phyloP scores from a whole-genome alignment of 2,113 vertebrate genomes.

The Cervus canadensis region DNA sequence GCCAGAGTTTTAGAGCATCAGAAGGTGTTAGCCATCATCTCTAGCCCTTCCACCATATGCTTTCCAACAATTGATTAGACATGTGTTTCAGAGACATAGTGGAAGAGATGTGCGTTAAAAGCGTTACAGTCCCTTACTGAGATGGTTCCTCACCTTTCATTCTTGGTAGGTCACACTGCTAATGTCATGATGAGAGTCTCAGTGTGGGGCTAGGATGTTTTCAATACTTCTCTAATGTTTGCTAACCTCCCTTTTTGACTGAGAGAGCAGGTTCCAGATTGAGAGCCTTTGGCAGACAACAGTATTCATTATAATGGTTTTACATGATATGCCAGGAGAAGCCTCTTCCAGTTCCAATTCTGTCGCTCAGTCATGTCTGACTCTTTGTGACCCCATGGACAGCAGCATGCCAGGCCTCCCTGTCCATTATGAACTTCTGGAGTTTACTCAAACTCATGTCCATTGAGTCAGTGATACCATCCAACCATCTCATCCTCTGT shows the following conservation, averaged over 20 bases:
- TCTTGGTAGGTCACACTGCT: background rate
- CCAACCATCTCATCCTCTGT: background rate
- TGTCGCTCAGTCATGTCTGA: fast-evolving
- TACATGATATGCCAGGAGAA: background rate
- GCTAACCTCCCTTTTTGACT: background rate
- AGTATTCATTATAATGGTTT: background rate
- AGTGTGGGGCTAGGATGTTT: background rate
- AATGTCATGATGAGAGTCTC: background rate
- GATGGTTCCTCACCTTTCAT: background rate
- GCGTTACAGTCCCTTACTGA: background rate
- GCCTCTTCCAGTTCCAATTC: background rate
- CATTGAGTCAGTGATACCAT: background rate
- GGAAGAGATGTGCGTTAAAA: background rate
- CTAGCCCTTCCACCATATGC: background rate
- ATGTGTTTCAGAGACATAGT: background rate
- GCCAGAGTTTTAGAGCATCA: background rate
- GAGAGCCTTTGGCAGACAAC: background rate
- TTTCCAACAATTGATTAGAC: background rate
- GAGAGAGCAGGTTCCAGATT: background rate
- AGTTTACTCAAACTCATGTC: background rate
- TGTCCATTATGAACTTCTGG: background rate
- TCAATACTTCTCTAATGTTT: background rate
- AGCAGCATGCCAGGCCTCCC: background rate
- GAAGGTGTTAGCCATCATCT: background rate
- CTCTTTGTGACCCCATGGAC: background rate